phyloP scores from a whole-genome alignment of 37 sponge, comb jelly and placozoan species.

The Axinella damicornis region DNA sequence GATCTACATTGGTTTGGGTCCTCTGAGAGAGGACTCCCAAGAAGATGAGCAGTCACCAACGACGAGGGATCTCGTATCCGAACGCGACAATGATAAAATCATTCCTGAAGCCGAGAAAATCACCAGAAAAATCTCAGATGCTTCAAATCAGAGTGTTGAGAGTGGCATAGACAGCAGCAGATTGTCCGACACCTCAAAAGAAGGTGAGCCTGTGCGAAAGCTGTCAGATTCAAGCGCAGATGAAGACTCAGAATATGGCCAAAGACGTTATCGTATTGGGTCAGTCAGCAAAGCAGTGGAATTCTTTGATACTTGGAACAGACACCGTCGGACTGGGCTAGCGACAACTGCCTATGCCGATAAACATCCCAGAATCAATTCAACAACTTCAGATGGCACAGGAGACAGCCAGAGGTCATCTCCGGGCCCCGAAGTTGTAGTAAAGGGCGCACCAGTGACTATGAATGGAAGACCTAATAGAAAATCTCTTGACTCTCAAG shows the following conservation, averaged over 20 bases:
- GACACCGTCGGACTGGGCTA: constrained; percentile 35
- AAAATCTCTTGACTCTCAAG: constrained; percentile 5
- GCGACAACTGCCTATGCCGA: not conserved
- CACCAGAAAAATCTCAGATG: constrained; percentile 19
- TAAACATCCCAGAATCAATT: too few species aligned
- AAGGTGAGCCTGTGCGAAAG: not conserved
- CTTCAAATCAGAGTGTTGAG: constrained; percentile 42
- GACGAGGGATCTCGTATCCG: not conserved
- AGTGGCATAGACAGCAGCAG: not conserved
- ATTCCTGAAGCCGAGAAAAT: not conserved
- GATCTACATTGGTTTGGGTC: not conserved
- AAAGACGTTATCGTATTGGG: not conserved
- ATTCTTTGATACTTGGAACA: constrained; percentile 7
- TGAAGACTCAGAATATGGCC: constrained; percentile 4
- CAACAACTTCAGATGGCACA: too few species aligned
- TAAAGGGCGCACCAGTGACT: not conserved
- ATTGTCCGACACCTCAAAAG: not conserved
- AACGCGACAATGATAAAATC: too few species aligned
- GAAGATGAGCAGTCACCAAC: not conserved
- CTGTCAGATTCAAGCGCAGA: constrained; percentile 5
- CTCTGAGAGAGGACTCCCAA: constrained; percentile 10
- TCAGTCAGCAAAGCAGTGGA: constrained; percentile 12
- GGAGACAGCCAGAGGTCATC: too few species aligned
- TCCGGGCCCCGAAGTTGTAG: too few species aligned
- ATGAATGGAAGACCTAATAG: not conserved